A percentile compares a stretch with the other conserved stretches of the same genome.
Conservation (phyloP, 1,140 invertebrate genomes). For the Chymomyza costata region DNA sequence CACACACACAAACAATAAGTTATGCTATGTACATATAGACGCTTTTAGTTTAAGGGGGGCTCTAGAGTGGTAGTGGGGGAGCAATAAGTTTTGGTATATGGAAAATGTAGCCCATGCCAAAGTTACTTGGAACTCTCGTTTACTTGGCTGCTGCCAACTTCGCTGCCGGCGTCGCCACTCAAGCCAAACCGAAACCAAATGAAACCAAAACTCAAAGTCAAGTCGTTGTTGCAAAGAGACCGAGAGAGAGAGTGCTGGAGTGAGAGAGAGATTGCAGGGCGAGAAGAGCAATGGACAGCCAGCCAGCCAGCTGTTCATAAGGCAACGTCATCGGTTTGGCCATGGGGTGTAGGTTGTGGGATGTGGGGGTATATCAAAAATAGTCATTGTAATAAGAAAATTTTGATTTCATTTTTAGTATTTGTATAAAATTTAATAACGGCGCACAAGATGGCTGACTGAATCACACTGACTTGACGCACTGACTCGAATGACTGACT, state of each 20-base stretch:
- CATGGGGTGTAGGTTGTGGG: background rate
- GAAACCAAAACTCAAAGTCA: constrained; percentile 9
- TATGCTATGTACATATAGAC: too few relatives aligned
- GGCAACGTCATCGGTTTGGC: constrained; percentile 10
- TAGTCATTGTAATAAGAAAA: constrained; percentile 73
- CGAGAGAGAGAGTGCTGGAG: background rate
- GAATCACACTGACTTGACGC: too few relatives aligned
- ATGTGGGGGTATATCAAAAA: constrained; percentile 25
- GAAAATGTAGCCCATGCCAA: constrained; percentile 14
- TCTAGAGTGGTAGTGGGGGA: too few relatives aligned
- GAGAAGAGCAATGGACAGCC: constrained; percentile 3
- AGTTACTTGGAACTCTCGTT: background rate
- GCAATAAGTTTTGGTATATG: too few relatives aligned
- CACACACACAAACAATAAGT: constrained; percentile 35
- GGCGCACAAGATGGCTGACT: constrained; percentile 69
- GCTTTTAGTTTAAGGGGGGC: too few relatives aligned
- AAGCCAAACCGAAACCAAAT: constrained; percentile 12
- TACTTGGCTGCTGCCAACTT: too few relatives aligned
- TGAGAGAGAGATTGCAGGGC: background rate
- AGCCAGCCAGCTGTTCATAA: constrained; percentile 33
- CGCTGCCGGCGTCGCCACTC: background rate
- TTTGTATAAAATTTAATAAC: constrained; percentile 73
- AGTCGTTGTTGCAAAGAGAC: constrained; percentile 31
- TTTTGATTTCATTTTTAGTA: constrained; percentile 73
- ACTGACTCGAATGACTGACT: too few relatives aligned